Conservation (phyloP, 2,797 vertebrate genomes). For the Lutjanus campechanus region DNA sequence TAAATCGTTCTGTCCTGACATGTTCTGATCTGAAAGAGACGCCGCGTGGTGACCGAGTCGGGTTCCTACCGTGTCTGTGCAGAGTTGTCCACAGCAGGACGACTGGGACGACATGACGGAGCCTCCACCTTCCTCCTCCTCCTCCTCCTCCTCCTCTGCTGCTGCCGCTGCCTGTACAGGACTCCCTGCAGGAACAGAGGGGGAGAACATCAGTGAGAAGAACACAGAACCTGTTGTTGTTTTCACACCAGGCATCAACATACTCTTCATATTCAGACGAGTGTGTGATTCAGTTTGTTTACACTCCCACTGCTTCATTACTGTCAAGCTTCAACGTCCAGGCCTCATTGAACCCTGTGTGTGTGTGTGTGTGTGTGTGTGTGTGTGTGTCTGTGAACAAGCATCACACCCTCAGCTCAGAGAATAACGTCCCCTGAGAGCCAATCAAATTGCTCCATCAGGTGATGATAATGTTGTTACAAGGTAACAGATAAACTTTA, state of each 20-base stretch:
- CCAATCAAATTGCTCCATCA: constrained; percentile 46
- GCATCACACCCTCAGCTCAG: not conserved
- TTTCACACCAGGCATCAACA: not conserved
- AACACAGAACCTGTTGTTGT: not conserved
- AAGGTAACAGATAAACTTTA: not conserved
- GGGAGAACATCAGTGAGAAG: not conserved
- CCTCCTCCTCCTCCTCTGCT: constrained; percentile 23
- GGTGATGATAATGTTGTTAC: not conserved
- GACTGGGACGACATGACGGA: constrained; percentile 34
- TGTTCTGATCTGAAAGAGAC: not conserved
- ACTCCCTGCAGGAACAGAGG: constrained; percentile 53
- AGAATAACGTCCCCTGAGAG: constrained; percentile 13
- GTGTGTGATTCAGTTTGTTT: not conserved
- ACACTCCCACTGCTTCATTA: not conserved
- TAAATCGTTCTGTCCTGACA: not conserved
- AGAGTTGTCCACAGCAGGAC: constrained; percentile 66
- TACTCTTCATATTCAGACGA: not conserved
- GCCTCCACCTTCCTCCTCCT: constrained; percentile 48
- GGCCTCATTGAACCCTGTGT: not conserved
- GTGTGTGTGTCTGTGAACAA: not conserved
- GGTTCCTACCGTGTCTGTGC: constrained; percentile 53
- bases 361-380: not conserved
- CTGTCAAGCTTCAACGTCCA: too few relatives aligned
- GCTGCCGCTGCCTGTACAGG: not conserved
- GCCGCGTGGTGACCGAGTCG: accelerated